Conservation (phyloP, 2,888 invertebrate species). For the Nomada ferruginata region DNA sequence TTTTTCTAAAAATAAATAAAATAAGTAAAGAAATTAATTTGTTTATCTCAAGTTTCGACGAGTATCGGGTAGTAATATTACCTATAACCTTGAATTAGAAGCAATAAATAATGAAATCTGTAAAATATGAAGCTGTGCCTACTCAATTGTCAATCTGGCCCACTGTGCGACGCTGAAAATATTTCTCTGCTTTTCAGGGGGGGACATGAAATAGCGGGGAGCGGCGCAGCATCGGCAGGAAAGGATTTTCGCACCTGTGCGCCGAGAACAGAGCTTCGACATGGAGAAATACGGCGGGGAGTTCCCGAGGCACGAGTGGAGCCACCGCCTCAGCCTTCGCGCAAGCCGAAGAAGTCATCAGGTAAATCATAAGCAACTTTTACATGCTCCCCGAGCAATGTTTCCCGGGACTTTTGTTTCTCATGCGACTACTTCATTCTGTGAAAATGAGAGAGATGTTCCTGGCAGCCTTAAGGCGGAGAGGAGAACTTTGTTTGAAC, state of each 20-base stretch:
- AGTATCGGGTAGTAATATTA: too few species aligned
- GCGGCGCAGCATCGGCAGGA: conserved; percentile 45
- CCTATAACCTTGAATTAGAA: too few species aligned
- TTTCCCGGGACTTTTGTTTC: background rate
- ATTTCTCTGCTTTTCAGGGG: conserved; percentile 58
- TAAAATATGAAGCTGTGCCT: too few species aligned
- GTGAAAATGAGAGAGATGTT: too few species aligned
- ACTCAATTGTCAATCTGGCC: too few species aligned
- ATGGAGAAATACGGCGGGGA: conserved; percentile 87
- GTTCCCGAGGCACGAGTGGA: conserved; percentile 89
- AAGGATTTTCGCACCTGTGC: conserved; percentile 50
- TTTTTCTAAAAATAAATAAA: too few species aligned
- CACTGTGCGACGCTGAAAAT: conserved; percentile 4
- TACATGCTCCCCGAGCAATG: background rate
- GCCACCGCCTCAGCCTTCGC: conserved; percentile 89
- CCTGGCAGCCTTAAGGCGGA: too few species aligned
- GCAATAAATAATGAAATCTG: too few species aligned
- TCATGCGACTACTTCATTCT: too few species aligned
- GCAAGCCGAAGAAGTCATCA: conserved; percentile 88
- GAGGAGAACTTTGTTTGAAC: too few species aligned
- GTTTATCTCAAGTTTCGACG: too few species aligned
- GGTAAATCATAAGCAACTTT: conserved; percentile 76
- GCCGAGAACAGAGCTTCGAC: conserved; percentile 30
- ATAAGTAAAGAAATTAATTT: too few species aligned
- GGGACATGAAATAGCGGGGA: conserved; percentile 68